Conservation (phyloP, 1,140 invertebrate genomes). For the Zaprionus nigranus region DNA sequence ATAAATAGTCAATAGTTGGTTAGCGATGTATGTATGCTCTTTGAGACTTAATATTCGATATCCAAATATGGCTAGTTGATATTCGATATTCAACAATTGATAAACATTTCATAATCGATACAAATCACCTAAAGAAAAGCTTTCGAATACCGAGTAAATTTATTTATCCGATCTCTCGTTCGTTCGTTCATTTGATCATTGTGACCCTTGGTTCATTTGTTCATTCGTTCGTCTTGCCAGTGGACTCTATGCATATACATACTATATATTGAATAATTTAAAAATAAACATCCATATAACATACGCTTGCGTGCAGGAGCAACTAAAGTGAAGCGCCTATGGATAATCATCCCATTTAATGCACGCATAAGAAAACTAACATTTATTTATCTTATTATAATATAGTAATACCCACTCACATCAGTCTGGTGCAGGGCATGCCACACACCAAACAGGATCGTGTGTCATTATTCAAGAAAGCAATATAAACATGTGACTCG, state of each 20-base stretch:
- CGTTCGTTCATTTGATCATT: conserved; percentile 13
- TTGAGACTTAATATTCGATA: neutral
- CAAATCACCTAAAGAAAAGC: neutral
- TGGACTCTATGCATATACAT: conserved; percentile 19
- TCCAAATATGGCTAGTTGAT: neutral
- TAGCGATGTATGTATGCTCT: neutral
- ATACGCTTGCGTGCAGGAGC: neutral
- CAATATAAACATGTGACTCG: conserved; percentile 73
- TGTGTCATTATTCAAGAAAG: conserved; percentile 72
- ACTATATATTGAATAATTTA: conserved; percentile 13
- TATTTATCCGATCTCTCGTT: neutral
- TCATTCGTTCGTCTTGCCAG: conserved; percentile 18
- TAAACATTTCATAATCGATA: neutral
- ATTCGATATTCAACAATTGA: neutral
- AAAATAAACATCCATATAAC: neutral
- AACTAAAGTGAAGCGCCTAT: conserved; percentile 15
- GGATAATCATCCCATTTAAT: neutral
- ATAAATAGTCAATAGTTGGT: neutral
- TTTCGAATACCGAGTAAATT: conserved; percentile 4
- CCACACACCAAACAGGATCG: conserved; percentile 23
- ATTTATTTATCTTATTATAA: conserved; percentile 34
- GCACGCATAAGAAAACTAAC: neutral
- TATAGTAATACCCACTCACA: conserved; percentile 49
- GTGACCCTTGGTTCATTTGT: neutral
- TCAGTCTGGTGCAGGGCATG: conserved; percentile 32